Conservation (phyloP, 2,888 invertebrate genomes). For the Protula sp. region DNA sequence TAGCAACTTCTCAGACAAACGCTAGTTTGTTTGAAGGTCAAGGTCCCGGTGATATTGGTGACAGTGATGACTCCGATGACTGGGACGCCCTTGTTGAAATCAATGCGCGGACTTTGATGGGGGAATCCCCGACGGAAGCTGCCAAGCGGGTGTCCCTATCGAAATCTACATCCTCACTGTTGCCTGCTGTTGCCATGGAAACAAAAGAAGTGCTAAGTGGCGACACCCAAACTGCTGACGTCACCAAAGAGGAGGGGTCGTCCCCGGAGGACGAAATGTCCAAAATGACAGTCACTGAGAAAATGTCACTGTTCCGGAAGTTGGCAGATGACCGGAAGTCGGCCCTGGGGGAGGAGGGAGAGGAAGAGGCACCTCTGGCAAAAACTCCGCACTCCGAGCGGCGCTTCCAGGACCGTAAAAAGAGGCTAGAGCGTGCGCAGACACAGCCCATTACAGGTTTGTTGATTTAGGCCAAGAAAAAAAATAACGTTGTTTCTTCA, state of each 20-base stretch:
- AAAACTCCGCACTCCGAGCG: not conserved
- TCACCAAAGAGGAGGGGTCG: not conserved
- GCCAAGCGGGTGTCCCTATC: not conserved
- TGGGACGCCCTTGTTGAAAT: not conserved
- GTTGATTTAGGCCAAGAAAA: too few relatives aligned
- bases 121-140: not conserved
- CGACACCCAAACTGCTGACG: not conserved
- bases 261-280: slow-evolving; percentile 1
- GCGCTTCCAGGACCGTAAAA: not conserved
- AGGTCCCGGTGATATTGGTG: not conserved
- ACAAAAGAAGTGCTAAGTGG: not conserved
- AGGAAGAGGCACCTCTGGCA: too few relatives aligned
- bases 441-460: not conserved
- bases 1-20: too few relatives aligned
- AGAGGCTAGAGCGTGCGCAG: not conserved
- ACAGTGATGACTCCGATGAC: not conserved
- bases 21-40: not conserved
- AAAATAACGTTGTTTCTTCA: too few relatives aligned
- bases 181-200: too few relatives aligned
- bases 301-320: not conserved
- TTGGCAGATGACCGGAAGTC: not conserved
- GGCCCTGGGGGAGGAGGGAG: not conserved
- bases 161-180: too few relatives aligned
- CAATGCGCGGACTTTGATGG: not conserved
- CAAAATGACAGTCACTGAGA: not conserved